Evolutionary conservation across 2,113 vertebrate genomes (phyloP).

Genomic region (Sardina pilchardus): DNA sequence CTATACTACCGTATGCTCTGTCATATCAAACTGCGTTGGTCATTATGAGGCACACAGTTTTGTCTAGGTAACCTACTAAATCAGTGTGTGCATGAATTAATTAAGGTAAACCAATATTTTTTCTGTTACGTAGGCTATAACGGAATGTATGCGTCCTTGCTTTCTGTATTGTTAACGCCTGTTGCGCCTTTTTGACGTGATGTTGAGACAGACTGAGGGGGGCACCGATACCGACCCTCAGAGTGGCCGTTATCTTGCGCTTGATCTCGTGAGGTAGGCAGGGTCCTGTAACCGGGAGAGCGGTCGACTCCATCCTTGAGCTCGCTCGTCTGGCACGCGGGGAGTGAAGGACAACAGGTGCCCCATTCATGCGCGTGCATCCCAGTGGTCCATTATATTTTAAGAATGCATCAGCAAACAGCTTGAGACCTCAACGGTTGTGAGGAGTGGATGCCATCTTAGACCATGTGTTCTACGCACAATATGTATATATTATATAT

Average conservation of each 20-base stretch:
- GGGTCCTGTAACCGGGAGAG: not conserved
- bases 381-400: slow-evolving; percentile 8
- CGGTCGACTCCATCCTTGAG: not conserved
- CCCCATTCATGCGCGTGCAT: slow-evolving; percentile 3
- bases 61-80: not conserved
- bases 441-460: not conserved
- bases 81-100: not conserved
- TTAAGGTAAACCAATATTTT: not conserved
- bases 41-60: not conserved
- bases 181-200: not conserved
- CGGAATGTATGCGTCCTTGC: not conserved
- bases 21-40: not conserved
- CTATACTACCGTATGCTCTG: not conserved
- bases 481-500: no score
- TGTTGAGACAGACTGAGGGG: not conserved
- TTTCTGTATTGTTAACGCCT: not conserved
- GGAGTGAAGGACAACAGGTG: slow-evolving; percentile 10
- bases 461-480: not conserved
- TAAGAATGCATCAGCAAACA: slow-evolving; percentile 1
- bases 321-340: not conserved
- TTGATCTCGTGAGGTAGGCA: not conserved
- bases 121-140: not conserved
- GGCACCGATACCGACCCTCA: not conserved
- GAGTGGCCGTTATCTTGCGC: not conserved
- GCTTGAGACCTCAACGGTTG: not conserved